phyloP scores from a whole-genome alignment of 2,797 vertebrate species.

The Apogon hyalosoma region DNA sequence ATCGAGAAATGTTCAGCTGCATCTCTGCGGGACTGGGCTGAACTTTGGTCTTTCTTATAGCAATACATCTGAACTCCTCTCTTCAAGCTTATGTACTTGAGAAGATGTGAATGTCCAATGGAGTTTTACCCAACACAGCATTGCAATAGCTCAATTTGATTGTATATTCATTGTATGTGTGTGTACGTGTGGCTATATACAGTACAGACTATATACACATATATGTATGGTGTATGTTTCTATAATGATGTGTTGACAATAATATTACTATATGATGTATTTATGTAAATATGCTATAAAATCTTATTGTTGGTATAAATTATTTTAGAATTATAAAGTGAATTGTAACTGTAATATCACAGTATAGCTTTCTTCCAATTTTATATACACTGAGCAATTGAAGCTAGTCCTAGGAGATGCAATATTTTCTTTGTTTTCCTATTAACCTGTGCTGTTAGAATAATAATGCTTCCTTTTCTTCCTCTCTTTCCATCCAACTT shows the following conservation, averaged over 20 bases:
- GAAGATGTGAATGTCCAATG: constrained; percentile 85
- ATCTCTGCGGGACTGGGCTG: constrained; percentile 55
- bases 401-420: constrained; percentile 84
- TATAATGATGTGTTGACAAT: constrained; percentile 81
- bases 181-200: constrained; percentile 81
- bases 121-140: constrained; percentile 79
- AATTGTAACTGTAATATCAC: constrained; percentile 85
- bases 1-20: constrained; percentile 65
- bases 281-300: constrained; percentile 87
- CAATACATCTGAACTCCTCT: constrained; percentile 86
- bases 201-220: constrained; percentile 83
- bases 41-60: constrained; percentile 81
- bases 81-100: constrained; percentile 79
- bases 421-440: constrained; percentile 84
- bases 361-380: constrained; percentile 88
- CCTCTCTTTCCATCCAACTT: constrained; percentile 32
- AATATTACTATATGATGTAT: constrained; percentile 83
- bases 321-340: constrained; percentile 87
- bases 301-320: constrained; percentile 87
- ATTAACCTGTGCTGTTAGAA: constrained; percentile 79
- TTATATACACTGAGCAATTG: constrained; percentile 86
- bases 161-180: constrained; percentile 84
- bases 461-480: constrained; percentile 76
- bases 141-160: constrained; percentile 86
- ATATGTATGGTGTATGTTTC: constrained; percentile 84